phyloP scores from a whole-genome alignment of 2,113 vertebrate genomes.

The Ciconia boyciana region DNA sequence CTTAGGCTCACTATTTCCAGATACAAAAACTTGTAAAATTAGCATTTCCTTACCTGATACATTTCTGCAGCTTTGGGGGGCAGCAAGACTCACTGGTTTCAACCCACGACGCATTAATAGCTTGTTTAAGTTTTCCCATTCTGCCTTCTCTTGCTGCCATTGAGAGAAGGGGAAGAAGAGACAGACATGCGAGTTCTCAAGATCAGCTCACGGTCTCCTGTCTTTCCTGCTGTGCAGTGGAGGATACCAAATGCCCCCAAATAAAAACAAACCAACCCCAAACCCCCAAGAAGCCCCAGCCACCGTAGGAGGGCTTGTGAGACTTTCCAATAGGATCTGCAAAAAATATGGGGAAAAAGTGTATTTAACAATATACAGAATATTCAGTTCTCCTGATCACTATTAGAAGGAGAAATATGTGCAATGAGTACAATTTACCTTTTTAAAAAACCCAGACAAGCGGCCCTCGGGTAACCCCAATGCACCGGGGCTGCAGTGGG shows the following conservation, averaged over 20 bases:
- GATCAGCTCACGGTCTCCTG: background rate
- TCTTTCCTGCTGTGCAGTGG: background rate
- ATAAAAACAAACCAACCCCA: background rate
- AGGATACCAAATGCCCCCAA: background rate
- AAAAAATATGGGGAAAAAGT: fast-evolving
- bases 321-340: fast-evolving
- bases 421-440: background rate
- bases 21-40: background rate
- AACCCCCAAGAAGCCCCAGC: background rate
- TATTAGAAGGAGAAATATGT: fast-evolving
- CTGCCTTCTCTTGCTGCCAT: slow-evolving; percentile 72
- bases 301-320: background rate
- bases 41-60: slow-evolving; percentile 71
- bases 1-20: background rate
- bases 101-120: slow-evolving; percentile 79
- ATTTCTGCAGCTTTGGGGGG: slow-evolving; percentile 67
- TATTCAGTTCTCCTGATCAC: fast-evolving
- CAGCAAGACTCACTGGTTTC: slow-evolving; percentile 74
- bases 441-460: background rate
- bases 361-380: background rate
- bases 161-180: background rate
- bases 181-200: background rate
- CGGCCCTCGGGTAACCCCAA: background rate
- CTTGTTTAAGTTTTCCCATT: slow-evolving; percentile 84
- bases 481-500: background rate